Conservation (phyloP, 2,888 invertebrate genomes). For the Xylocampa areola region DNA sequence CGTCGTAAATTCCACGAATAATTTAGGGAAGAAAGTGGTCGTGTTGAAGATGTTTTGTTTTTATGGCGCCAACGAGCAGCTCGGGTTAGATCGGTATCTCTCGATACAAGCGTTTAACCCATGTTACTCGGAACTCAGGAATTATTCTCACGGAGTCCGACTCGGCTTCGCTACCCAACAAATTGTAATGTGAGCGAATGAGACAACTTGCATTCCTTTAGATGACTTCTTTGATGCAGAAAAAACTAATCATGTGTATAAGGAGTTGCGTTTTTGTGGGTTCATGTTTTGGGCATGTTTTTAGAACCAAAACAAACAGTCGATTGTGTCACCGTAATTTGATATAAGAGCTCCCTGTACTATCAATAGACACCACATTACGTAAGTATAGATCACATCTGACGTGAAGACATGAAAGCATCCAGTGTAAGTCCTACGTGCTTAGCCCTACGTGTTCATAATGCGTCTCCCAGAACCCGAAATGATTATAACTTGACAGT, state of each 20-base stretch:
- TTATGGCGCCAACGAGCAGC: slow-evolving; percentile 88
- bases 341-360: slow-evolving; percentile 57
- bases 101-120: slow-evolving; percentile 89
- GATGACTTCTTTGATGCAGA: slow-evolving; percentile 54
- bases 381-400: slow-evolving; percentile 65
- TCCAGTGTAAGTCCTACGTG: slow-evolving; percentile 68
- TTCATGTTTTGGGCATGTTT: slow-evolving; percentile 26
- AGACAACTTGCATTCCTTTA: slow-evolving; percentile 68
- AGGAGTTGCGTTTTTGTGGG: slow-evolving; percentile 45
- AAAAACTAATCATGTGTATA: slow-evolving; percentile 56
- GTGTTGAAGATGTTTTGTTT: slow-evolving; percentile 88
- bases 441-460: slow-evolving; percentile 71
- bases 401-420: slow-evolving; percentile 62
- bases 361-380: slow-evolving; percentile 50
- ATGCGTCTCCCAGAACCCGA: slow-evolving; percentile 68
- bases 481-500: slow-evolving; percentile 64
- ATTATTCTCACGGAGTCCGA: slow-evolving; percentile 84
- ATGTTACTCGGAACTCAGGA: slow-evolving; percentile 86
- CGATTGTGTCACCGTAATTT: slow-evolving; percentile 47
- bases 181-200: slow-evolving; percentile 81
- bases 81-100: slow-evolving; percentile 88
- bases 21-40: slow-evolving; percentile 89
- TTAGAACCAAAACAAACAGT: slow-evolving; percentile 33
- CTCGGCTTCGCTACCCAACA: slow-evolving; percentile 76
- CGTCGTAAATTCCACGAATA: slow-evolving; percentile 89